A percentile compares a stretch with the other conserved stretches of the same genome.
Conservation (phyloP, 2,888 invertebrate species). For the Pterostichus madidus region DNA sequence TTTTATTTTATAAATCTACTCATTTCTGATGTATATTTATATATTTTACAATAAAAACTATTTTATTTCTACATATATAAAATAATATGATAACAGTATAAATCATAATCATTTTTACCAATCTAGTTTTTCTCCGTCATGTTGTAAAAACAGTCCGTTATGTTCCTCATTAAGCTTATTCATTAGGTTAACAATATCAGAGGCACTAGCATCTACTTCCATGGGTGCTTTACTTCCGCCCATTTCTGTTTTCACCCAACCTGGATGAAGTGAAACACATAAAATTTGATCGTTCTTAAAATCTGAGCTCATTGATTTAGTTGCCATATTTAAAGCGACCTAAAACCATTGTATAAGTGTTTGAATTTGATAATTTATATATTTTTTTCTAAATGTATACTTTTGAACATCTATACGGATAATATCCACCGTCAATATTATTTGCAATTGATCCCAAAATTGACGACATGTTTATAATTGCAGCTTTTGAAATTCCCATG, state of each 20-base stretch:
- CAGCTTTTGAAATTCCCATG: constrained; percentile 83
- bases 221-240: constrained; percentile 90
- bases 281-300: constrained; percentile 87
- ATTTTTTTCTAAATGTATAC: constrained; percentile 76
- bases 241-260: constrained; percentile 95
- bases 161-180: constrained; percentile 81
- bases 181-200: constrained; percentile 84
- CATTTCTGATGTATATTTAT: not conserved
- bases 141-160: constrained; percentile 88
- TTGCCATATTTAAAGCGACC: constrained; percentile 92
- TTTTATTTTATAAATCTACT: constrained; percentile 38
- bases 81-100: not conserved
- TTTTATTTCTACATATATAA: not conserved
- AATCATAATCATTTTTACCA: constrained; percentile 80
- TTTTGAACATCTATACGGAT: constrained; percentile 93
- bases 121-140: constrained; percentile 85
- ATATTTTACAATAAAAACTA: constrained; percentile 6
- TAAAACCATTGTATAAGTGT: constrained; percentile 76
- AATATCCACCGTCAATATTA: constrained; percentile 88
- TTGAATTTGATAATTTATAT: constrained; percentile 10
- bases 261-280: constrained; percentile 89
- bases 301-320: constrained; percentile 91
- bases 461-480: constrained; percentile 91
- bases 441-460: constrained; percentile 88
- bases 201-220: constrained; percentile 84